Conservation (phyloP, 1,140 invertebrate species). For the Calosoma granatense region DNA sequence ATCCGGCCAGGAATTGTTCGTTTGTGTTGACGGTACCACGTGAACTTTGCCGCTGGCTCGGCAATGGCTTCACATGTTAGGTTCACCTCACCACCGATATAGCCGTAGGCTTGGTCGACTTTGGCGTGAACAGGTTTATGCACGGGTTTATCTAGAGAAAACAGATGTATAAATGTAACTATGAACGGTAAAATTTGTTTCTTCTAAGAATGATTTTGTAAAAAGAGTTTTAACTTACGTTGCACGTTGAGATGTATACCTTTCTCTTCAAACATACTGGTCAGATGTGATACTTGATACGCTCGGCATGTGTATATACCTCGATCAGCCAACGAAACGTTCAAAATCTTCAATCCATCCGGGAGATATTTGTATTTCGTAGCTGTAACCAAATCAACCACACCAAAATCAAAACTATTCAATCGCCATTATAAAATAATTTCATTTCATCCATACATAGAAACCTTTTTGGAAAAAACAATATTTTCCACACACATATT, state of each 20-base stretch:
- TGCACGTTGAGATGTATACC: constrained; percentile 41
- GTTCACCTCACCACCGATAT: constrained; percentile 37
- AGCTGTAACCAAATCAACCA: too few species aligned
- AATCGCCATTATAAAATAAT: too few species aligned
- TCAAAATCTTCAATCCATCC: constrained; percentile 40
- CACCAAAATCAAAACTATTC: too few species aligned
- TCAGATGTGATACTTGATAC: constrained; percentile 37
- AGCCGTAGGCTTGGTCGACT: constrained; percentile 32
- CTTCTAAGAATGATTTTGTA: constrained; percentile 18
- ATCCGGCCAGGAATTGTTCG: constrained; percentile 29
- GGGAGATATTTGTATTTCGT: constrained; percentile 32
- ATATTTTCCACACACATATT: too few species aligned
- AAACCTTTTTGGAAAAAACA: too few species aligned
- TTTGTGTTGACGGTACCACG: constrained; percentile 37
- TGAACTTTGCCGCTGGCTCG: constrained; percentile 42
- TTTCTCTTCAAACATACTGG: constrained; percentile 31
- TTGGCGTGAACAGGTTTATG: constrained; percentile 27
- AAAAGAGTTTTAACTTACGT: too few species aligned
- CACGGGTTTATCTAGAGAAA: constrained; percentile 39
- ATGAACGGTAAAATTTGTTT: constrained; percentile 18
- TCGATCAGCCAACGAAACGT: constrained; percentile 39
- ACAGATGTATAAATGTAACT: not conserved
- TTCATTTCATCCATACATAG: too few species aligned
- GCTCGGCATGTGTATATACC: constrained; percentile 44
- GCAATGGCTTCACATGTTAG: constrained; percentile 41